A percentile compares a stretch with the other conserved stretches of the same genome.
Evolutionary conservation across 2,888 invertebrate genomes (phyloP).

Genomic region (Venusia cambrica): DNA sequence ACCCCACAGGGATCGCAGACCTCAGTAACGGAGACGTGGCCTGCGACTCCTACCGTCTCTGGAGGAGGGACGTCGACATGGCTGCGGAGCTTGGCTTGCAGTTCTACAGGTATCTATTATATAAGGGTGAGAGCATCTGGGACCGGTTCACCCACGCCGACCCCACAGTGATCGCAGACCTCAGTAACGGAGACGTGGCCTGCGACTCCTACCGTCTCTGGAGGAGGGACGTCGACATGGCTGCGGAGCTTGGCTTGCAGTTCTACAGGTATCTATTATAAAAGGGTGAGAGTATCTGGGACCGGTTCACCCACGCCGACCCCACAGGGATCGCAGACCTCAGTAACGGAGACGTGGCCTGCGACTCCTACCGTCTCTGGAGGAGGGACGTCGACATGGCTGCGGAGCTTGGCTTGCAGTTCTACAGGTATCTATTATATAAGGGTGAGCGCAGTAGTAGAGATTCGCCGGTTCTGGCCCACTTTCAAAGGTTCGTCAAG

Average conservation of each 20-base stretch:
- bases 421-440: slow-evolving; percentile 53
- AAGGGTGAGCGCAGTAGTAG: too few relatives aligned
- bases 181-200: slow-evolving; percentile 80
- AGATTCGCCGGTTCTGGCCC: too few relatives aligned
- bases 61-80: slow-evolving; percentile 80
- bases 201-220: slow-evolving; percentile 84
- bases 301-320: slow-evolving; percentile 47
- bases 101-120: slow-evolving; percentile 54
- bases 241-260: slow-evolving; percentile 74
- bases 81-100: slow-evolving; percentile 74
- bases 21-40: slow-evolving; percentile 80
- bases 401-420: slow-evolving; percentile 72
- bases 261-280: slow-evolving; percentile 71
- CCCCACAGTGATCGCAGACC: slow-evolving; percentile 27
- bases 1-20: slow-evolving; percentile 26
- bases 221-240: slow-evolving; percentile 78
- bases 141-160: too few relatives aligned
- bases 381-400: slow-evolving; percentile 79
- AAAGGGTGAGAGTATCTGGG: slow-evolving; percentile 79
- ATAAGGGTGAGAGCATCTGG: too few relatives aligned
- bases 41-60: slow-evolving; percentile 83
- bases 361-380: slow-evolving; percentile 83
- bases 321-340: slow-evolving; percentile 34
- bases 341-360: slow-evolving; percentile 81
- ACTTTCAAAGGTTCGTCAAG: too few relatives aligned